Evolutionary conservation across 2,888 invertebrate genomes (phyloP).

Genomic region (Amaurobius ferox): DNA sequence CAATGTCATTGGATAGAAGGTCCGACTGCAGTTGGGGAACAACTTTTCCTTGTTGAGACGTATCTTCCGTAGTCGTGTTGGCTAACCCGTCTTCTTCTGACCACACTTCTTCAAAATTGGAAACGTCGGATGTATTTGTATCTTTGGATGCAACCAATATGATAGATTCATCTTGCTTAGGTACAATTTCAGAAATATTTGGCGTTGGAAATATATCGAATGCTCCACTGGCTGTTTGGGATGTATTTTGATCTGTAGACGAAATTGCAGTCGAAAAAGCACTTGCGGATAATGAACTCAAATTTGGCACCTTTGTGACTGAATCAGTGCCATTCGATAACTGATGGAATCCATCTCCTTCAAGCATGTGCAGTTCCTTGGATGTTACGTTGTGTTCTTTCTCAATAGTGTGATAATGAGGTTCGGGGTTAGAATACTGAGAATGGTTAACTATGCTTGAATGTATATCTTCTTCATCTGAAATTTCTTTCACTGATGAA

Average conservation of each 20-base stretch:
- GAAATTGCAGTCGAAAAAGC: neutral
- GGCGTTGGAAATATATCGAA: neutral
- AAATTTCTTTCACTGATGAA: neutral
- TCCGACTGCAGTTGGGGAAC: neutral
- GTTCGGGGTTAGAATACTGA: neutral
- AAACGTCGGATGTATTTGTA: neutral
- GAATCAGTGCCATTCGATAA: neutral
- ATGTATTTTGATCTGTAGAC: too few species aligned
- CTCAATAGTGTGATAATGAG: conserved; percentile 12
- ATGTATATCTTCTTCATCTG: neutral
- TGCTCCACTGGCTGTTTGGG: neutral
- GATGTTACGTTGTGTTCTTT: neutral
- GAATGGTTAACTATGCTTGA: conserved; percentile 1
- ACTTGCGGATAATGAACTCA: neutral
- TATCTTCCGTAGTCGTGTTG: neutral
- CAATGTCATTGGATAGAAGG: neutral
- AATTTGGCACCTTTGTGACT: too few species aligned
- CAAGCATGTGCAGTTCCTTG: conserved; percentile 19
- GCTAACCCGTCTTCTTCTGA: neutral
- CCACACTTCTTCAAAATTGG: neutral
- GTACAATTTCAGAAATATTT: neutral
- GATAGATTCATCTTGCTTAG: too few species aligned
- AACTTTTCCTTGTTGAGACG: neutral
- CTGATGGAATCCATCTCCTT: conserved; percentile 47
- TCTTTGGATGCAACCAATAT: neutral